Base-by-base conservation (phyloP, 2,113 vertebrate genomes). In the Spermophilus dauricus region DNA sequence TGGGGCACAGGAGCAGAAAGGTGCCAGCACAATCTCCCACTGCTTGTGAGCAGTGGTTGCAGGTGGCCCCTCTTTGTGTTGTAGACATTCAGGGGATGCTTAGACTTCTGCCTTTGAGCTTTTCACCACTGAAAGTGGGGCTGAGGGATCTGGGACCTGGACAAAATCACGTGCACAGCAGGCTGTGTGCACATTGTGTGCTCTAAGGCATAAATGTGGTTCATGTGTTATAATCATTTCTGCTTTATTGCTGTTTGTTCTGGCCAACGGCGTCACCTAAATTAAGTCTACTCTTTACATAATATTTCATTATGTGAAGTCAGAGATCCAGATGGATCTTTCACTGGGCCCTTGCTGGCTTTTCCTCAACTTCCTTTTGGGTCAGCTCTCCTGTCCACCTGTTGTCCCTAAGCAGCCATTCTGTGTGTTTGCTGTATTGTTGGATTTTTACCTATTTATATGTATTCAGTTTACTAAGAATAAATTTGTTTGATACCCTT, bases 241-340 rank as follows among this genome's bases (percentile, higher is more conserved):
- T 93, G 75, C 87, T 95, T 95, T 86, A 94, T 96, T 91, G 65
- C 94, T 96, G 51, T 97, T 97, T 98, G 93, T 61, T 95, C 61
- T 97, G 88, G 76, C 85, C 81, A 82, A 48, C 20, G 22, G 26
- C 45, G 17, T 82, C 16, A 4, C 70, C 80, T 93, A 86, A 83
- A 93, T 95, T 78, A 85, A 92, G 89, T 89, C 58, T n/a, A 45
- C 56, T 88, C 88, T 94, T 92, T 95, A 90, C 37, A 67, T 96
- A 95, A 78, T 85, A 72, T 69, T 63, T 92, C 65, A 92, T 96
- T 87, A 45, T 26, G 45, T 75, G 53, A 89, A 97, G 72, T 83
- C 11, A 11, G n/a, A 80, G 81, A 87, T 91, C 73, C 61, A 63
- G 78, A 17, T 67, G 53, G 45, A 4, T 8, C 37, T 58, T 58